Evolutionary conservation across 2,888 invertebrate species (phyloP), one percentile per base, ranked within the genome.

Genomic region (Nemurella pictetii): DNA sequence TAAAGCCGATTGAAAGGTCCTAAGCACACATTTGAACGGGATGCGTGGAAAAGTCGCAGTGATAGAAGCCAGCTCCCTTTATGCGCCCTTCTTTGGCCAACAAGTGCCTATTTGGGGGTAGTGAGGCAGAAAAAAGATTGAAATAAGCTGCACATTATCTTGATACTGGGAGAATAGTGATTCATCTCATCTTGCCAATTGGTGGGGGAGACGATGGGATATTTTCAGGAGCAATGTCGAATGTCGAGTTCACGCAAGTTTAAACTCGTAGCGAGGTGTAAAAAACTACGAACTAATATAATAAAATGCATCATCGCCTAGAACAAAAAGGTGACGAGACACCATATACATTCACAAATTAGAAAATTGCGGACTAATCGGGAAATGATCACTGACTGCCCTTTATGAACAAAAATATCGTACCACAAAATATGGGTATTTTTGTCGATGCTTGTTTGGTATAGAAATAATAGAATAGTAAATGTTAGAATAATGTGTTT

Each of bases 31-130:
- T 55, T 55, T 72, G 28, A 27, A 28, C 72, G 27, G 72, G 72
- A 82, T 26, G 27, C 20, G 72, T 27, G 55, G 82, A 82, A 82
- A 72, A 55, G 81, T 55, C 82, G 82, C 73, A 9, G 55, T 36
- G 72, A 82, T 82, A 36, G 55, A 36, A 72, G 82, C 82, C 82
- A 82, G 28, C 29, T 82, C 27, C 9, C 72, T 72, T 82, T 82
- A 27, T 83, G 72, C 30, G 9, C 72, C 32, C 78, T 26, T 77
- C 84, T 36, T 25, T 29, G 83, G 35, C 83, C 78, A 85, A 85
- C 85, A 85, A 85, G 85, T 85, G 85, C 80, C 85, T 36, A 85
- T 85, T 85, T 35, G 73, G 29, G 32, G 35, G 80, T 83, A 85
- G 83, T 73, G 83, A 85, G 29, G 83, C 80, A 85, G 85, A 85